Evolutionary conservation across 2,113 vertebrate genomes (phyloP).

Genomic region (Helogale parvula): DNA sequence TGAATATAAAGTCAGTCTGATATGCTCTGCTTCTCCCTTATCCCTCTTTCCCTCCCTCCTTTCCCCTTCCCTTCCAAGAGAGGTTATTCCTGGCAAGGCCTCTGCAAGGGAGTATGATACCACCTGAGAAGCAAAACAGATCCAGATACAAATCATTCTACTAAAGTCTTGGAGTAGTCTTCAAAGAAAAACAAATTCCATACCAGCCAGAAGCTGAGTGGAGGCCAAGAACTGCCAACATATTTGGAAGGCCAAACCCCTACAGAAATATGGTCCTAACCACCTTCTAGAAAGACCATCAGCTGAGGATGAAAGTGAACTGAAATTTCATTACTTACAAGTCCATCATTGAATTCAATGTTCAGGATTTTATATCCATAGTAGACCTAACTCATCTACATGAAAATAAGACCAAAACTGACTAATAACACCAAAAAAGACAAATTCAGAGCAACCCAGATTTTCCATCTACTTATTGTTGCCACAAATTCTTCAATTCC

Average conservation of each 20-base stretch:
- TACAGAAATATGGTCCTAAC: slow-evolving; percentile 13
- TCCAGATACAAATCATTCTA: slow-evolving; percentile 75
- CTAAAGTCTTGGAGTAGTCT: slow-evolving; percentile 63
- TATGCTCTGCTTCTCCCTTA: slow-evolving; percentile 37
- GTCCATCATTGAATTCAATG: not conserved
- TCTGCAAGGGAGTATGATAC: slow-evolving; percentile 62
- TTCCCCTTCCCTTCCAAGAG: slow-evolving; percentile 40
- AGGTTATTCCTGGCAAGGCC: slow-evolving; percentile 73
- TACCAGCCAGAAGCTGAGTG: slow-evolving; percentile 50
- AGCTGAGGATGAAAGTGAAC: not conserved
- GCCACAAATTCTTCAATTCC: slow-evolving; percentile 38
- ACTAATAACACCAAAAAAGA: not conserved
- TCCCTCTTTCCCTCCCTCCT: not conserved
- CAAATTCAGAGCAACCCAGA: not conserved
- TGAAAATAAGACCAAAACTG: slow-evolving; percentile 29
- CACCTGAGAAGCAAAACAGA: slow-evolving; percentile 77
- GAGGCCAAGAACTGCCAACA: slow-evolving; percentile 61
- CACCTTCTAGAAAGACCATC: slow-evolving; percentile 49
- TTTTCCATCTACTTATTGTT: not conserved
- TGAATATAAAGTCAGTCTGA: slow-evolving; percentile 44
- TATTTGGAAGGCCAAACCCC: slow-evolving; percentile 47
- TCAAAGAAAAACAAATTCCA: slow-evolving; percentile 75
- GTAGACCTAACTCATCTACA: not conserved
- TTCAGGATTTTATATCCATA: slow-evolving; percentile 12
- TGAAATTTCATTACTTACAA: slow-evolving; percentile 41